phyloP scores from a whole-genome alignment of 1,140 invertebrate species.

The Zaprionus taronus region DNA sequence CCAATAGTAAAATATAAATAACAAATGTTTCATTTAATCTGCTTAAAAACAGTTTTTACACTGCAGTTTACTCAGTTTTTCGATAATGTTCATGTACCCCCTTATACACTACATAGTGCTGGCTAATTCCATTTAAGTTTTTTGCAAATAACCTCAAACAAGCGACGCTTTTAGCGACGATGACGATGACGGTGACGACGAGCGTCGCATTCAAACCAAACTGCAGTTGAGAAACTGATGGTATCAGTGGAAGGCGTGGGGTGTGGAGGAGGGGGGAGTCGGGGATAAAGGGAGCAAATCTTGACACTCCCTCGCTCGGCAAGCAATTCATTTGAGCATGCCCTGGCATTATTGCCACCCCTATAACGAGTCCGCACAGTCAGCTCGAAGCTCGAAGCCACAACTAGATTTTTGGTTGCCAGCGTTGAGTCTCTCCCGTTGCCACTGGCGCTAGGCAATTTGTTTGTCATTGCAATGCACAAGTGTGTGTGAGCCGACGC shows the following conservation, averaged over 20 bases:
- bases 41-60: background rate
- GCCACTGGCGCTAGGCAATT: slow-evolving; percentile 66
- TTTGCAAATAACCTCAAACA: slow-evolving; percentile 61
- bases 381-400: slow-evolving; percentile 49
- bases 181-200: background rate
- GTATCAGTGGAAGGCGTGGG: background rate
- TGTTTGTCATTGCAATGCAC: slow-evolving; percentile 70
- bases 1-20: too few species aligned
- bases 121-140: slow-evolving; percentile 65
- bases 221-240: background rate
- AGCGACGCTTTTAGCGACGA: slow-evolving; percentile 55
- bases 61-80: background rate
- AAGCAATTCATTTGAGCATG: slow-evolving; percentile 69
- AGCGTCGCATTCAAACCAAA: background rate
- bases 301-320: slow-evolving; percentile 33
- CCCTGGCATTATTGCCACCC: slow-evolving; percentile 44
- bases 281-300: slow-evolving; percentile 17
- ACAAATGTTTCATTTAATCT: background rate
- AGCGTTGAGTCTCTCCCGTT: slow-evolving; percentile 26
- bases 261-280: background rate
- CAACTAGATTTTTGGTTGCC: slow-evolving; percentile 78
- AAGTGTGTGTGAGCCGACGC: slow-evolving; percentile 29
- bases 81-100: background rate
- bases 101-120: slow-evolving; percentile 32
- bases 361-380: slow-evolving; percentile 28